Percentiles rank a stretch among this genome's conserved stretches.
These are phyloP conservation scores for Hylaeus anthracinus DNA, from an alignment of 1,140 invertebrate species.

Conservation along the genomic window DNA sequence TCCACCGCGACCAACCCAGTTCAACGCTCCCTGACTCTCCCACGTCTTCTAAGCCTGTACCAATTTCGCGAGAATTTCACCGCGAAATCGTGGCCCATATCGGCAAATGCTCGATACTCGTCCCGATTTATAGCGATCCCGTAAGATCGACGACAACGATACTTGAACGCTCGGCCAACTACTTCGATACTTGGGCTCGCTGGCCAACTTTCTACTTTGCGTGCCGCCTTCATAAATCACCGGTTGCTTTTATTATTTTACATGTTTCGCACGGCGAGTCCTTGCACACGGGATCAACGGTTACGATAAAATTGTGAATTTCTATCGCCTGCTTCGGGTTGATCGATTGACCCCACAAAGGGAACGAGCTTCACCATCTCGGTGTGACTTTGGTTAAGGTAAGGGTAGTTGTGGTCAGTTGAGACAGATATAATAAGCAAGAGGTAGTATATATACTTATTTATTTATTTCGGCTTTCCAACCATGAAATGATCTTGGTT, in stretches of 20 bases:
- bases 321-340: too few species aligned
- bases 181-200: background rate
- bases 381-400: too few species aligned
- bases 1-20: background rate
- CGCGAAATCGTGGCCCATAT: conserved; percentile 44
- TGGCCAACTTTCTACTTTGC: background rate
- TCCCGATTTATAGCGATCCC: conserved; percentile 27
- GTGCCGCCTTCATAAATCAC: background rate
- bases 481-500: too few species aligned
- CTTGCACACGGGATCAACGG: background rate
- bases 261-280: conserved; percentile 1
- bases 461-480: too few species aligned
- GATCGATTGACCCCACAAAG: too few species aligned
- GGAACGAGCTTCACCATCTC: too few species aligned
- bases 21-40: background rate
- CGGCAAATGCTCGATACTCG: background rate
- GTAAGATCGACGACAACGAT: background rate
- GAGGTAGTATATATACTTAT: too few species aligned
- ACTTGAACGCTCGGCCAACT: too few species aligned
- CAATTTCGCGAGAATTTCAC: conserved; percentile 37
- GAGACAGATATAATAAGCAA: too few species aligned
- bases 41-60: background rate
- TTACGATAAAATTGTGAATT: background rate
- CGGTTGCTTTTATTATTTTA: background rate
- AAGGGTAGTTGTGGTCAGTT: too few species aligned